Evolutionary conservation across 2,113 vertebrate species (phyloP).

Genomic region (Ia io): DNA sequence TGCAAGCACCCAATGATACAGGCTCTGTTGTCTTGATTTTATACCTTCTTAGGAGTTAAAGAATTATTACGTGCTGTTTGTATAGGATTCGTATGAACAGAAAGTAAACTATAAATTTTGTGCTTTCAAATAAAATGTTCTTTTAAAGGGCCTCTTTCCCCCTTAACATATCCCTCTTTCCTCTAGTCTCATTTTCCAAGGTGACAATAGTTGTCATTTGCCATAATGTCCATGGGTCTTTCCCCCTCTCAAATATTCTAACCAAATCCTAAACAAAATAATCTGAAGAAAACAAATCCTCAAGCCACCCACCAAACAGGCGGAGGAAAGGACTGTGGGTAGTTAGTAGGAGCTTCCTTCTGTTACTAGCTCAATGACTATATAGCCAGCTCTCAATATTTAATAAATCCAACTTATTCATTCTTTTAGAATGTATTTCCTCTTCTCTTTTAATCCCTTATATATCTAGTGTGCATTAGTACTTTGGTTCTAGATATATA

Average conservation of each 20-base stretch:
- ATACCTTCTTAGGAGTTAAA: not conserved
- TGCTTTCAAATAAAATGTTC: conserved; percentile 32
- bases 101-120: not conserved
- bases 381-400: conserved; percentile 1
- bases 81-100: not conserved
- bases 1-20: not conserved
- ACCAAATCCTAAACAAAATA: conserved; percentile 46
- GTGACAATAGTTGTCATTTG: not conserved
- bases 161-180: not conserved
- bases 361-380: conserved; percentile 19
- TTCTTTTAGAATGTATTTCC: conserved; percentile 9
- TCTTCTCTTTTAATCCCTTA: conserved; percentile 32
- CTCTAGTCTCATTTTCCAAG: not conserved
- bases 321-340: not conserved
- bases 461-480: not conserved
- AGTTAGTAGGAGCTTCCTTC: conserved; percentile 21
- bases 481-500: conserved; percentile 10
- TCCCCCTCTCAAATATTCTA: not conserved
- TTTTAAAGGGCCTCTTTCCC: not conserved
- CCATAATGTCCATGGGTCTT: not conserved
- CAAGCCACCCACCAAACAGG: not conserved
- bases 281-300: conserved; percentile 42
- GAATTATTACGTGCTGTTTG: not conserved
- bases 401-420: conserved; percentile 3
- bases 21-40: not conserved